Conservation (phyloP, 2,113 vertebrate genomes). For the Melanotaenia duboulayi region DNA sequence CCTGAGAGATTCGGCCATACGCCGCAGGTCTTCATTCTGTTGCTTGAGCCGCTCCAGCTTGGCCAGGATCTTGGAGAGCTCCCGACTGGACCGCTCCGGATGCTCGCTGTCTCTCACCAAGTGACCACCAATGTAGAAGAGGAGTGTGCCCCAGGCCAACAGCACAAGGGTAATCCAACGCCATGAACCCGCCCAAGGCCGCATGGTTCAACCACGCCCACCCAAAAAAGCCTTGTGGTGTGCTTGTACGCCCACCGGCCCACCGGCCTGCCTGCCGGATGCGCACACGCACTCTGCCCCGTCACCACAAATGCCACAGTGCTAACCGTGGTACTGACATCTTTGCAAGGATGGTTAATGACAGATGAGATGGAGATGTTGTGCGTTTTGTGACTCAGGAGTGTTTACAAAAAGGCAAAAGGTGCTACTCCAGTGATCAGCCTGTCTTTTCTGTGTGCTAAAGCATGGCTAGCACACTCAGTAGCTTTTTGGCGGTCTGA, state of each 20-base stretch:
- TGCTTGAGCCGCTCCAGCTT: conserved; percentile 98
- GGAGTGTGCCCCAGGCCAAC: conserved; percentile 96
- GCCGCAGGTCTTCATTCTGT: conserved; percentile 97
- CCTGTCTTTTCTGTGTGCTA: conserved; percentile 55
- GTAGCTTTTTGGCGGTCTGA: neutral
- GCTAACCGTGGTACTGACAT: conserved; percentile 65
- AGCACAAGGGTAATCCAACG: conserved; percentile 99
- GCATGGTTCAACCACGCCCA: conserved; percentile 88
- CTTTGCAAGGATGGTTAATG: conserved; percentile 37
- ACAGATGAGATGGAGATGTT: conserved; percentile 6
- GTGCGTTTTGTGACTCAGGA: conserved; percentile 1
- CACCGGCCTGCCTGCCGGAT: conserved; percentile 47
- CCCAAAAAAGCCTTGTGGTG: conserved; percentile 49
- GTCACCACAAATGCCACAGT: conserved; percentile 74
- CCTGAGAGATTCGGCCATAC: conserved; percentile 98
- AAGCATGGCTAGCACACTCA: conserved; percentile 60
- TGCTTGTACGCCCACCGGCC: conserved; percentile 51
- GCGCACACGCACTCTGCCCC: conserved; percentile 49
- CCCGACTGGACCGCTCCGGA: conserved; percentile 94
- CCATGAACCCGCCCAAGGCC: conserved; percentile 99
- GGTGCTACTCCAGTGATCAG: conserved; percentile 36
- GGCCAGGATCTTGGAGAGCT: conserved; percentile 97
- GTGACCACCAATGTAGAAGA: conserved; percentile 98
- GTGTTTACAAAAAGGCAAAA: conserved; percentile 7
- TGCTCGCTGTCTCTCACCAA: conserved; percentile 96